These are phyloP conservation scores for Enchytraeus crypticus DNA, from an alignment of 2,888 invertebrate genomes.

Conservation along the genomic window DNA sequence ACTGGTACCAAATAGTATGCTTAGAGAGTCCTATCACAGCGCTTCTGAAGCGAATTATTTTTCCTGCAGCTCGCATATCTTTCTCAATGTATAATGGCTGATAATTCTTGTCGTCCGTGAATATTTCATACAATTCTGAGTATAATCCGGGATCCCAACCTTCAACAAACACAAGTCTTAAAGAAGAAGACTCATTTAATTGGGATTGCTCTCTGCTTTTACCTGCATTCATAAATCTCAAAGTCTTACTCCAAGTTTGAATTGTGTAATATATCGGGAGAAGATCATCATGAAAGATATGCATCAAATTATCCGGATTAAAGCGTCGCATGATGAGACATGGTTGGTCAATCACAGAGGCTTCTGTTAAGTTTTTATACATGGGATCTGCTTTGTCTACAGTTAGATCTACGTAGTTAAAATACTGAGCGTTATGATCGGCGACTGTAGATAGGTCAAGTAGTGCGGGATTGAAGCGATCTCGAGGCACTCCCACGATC, in stretches of 20 bases:
- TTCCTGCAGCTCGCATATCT: constrained; percentile 16
- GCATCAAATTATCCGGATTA: constrained; percentile 54
- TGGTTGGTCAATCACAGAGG: constrained; percentile 16
- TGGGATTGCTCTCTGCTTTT: not conserved
- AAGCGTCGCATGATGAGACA: constrained; percentile 47
- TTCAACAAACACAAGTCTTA: constrained; percentile 27
- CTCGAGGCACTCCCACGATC: constrained; percentile 34
- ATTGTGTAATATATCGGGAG: constrained; percentile 49
- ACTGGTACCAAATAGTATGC: constrained; percentile 51
- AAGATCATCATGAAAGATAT: constrained; percentile 53
- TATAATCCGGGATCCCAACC: constrained; percentile 31
- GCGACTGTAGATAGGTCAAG: constrained; percentile 46
- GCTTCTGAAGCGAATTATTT: constrained; percentile 46
- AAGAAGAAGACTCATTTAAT: constrained; percentile 32
- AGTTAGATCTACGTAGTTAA: constrained; percentile 41
- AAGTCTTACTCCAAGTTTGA: too few relatives aligned
- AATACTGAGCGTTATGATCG: constrained; percentile 44
- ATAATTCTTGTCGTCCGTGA: constrained; percentile 38
- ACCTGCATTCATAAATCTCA: too few relatives aligned
- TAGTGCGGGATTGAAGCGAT: constrained; percentile 34
- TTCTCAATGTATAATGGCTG: constrained; percentile 3
- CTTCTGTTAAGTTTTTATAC: not conserved
- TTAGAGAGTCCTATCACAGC: constrained; percentile 46
- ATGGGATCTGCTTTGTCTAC: not conserved
- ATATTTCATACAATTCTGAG: constrained; percentile 40